Evolutionary conservation across 1,140 invertebrate genomes (phyloP).

Genomic region (Radopholus similis): DNA sequence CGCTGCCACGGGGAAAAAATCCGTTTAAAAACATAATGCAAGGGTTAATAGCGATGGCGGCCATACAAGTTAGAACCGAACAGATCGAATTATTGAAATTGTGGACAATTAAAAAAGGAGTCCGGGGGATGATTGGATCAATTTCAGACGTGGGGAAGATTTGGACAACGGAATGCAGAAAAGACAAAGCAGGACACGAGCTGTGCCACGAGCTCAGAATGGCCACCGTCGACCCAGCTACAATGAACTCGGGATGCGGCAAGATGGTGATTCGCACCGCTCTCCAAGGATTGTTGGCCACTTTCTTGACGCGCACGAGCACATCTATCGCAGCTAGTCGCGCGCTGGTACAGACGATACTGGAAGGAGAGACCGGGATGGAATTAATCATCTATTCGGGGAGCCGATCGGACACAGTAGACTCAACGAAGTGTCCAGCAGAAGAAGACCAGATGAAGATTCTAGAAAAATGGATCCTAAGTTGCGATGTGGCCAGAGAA

Average conservation of each 20-base stretch:
- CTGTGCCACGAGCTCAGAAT: not conserved
- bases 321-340: not conserved
- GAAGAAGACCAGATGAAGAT: not conserved
- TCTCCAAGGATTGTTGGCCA: not conserved
- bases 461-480: not conserved
- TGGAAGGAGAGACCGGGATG: not conserved
- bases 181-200: not conserved
- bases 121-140: not conserved
- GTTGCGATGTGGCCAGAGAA: not conserved
- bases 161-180: not conserved
- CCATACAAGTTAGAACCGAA: not conserved
- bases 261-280: not conserved
- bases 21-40: not conserved
- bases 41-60: not conserved
- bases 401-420: not conserved
- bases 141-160: not conserved
- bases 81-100: not conserved
- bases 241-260: not conserved
- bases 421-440: not conserved
- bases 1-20: not conserved
- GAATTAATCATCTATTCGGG: not conserved
- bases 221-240: no score
- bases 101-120: constrained; percentile 13
- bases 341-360: not conserved
- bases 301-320: not conserved